A percentile compares a stretch with the other conserved stretches of the same genome.
Evolutionary conservation across 2,113 vertebrate genomes (phyloP).

Genomic region (Scopus umbretta): DNA sequence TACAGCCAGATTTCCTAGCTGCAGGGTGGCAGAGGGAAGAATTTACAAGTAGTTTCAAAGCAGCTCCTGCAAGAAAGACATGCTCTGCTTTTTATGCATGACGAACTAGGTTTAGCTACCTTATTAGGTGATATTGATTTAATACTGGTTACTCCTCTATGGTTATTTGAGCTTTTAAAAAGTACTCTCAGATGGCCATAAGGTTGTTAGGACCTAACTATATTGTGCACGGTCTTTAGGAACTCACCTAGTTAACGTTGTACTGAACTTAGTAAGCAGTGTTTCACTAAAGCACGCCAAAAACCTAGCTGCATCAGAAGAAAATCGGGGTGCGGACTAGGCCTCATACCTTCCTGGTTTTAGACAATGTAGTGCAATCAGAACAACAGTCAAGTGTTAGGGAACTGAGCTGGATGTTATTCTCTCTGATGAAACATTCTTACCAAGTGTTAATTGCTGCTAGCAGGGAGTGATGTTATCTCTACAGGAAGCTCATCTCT

Average conservation of each 20-base stretch:
- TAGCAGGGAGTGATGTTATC: constrained; percentile 29
- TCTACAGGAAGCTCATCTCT: background rate
- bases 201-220: background rate
- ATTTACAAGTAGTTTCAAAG: constrained; percentile 7
- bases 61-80: background rate
- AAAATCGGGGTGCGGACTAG: background rate
- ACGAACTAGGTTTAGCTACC: background rate
- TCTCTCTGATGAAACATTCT: background rate
- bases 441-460: constrained; percentile 34
- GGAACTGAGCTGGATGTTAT: background rate
- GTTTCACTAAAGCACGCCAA: background rate
- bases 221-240: background rate
- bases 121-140: background rate
- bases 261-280: background rate
- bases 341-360: background rate
- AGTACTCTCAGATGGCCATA: background rate
- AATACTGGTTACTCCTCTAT: background rate
- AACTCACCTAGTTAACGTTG: background rate
- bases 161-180: background rate
- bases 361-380: background rate
- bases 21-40: constrained; percentile 1
- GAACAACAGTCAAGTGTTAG: background rate
- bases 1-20: constrained; percentile 29
- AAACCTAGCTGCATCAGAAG: background rate
- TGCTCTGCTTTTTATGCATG: background rate